Conservation (phyloP, 2,113 vertebrate species). For the Nothoprocta perdicaria region DNA sequence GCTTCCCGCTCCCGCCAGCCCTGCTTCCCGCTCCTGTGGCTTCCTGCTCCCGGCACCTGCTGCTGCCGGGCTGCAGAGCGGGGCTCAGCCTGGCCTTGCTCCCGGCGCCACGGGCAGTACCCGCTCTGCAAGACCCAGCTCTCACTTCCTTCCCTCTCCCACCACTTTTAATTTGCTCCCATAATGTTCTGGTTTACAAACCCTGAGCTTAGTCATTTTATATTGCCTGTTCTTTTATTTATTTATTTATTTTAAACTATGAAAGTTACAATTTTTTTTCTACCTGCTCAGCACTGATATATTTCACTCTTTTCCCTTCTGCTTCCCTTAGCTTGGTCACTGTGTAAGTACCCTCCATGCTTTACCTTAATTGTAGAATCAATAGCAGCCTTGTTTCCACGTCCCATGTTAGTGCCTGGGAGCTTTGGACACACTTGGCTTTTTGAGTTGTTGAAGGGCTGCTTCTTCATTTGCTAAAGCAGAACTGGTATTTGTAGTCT, state of each 20-base stretch:
- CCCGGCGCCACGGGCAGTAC: background rate
- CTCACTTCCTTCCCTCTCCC: constrained; percentile 15
- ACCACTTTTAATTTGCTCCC: constrained; percentile 54
- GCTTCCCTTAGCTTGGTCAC: constrained; percentile 95
- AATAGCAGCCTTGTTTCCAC: constrained; percentile 32
- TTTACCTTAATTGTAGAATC: constrained; percentile 60
- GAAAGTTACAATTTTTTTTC: constrained; percentile 67
- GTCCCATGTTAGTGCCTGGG: constrained; percentile 18
- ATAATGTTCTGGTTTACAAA: constrained; percentile 55
- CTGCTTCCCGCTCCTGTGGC: background rate
- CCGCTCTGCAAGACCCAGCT: constrained; percentile 4
- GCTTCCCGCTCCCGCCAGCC: background rate
- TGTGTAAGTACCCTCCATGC: constrained; percentile 91
- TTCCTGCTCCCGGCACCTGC: background rate
- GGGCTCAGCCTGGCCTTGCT: constrained; percentile 16
- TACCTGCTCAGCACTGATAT: constrained; percentile 77
- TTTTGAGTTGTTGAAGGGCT: constrained; percentile 14
- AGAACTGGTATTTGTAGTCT: background rate
- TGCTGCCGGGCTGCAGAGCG: background rate
- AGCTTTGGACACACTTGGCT: background rate
- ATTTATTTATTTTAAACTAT: constrained; percentile 28
- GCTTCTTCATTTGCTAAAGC: background rate
- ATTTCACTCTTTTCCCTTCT: constrained; percentile 80
- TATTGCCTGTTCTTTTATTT: constrained; percentile 22
- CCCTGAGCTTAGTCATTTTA: constrained; percentile 34